A percentile compares a stretch with the other conserved stretches of the same genome.
Evolutionary conservation across 2,797 vertebrate genomes (phyloP).

Genomic region (Lutra lutra): DNA sequence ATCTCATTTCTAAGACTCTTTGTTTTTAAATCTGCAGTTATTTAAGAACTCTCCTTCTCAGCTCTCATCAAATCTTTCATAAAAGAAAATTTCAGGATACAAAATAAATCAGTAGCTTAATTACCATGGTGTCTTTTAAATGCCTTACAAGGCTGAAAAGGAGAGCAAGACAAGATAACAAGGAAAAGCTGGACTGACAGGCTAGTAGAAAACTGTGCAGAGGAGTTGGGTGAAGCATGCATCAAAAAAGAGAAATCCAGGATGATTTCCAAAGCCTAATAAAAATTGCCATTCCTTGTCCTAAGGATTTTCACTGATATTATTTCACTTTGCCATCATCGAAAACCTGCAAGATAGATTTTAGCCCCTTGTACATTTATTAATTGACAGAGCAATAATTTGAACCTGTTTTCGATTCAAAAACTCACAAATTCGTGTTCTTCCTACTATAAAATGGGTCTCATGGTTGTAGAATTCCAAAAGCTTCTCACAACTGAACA

Average conservation of each 20-base stretch:
- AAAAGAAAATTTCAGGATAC: slow-evolving; percentile 46
- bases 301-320: slow-evolving; percentile 32
- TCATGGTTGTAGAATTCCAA: slow-evolving; percentile 32
- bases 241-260: slow-evolving; percentile 20
- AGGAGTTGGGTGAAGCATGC: neutral
- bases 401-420: slow-evolving; percentile 39
- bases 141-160: slow-evolving; percentile 1
- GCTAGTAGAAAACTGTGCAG: neutral
- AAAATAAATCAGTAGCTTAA: slow-evolving; percentile 34
- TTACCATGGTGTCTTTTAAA: neutral
- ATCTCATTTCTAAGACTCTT: neutral
- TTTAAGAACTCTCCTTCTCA: slow-evolving; percentile 25
- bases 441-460: slow-evolving; percentile 14
- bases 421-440: slow-evolving; percentile 45
- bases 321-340: slow-evolving; percentile 43
- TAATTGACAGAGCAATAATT: neutral
- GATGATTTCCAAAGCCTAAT: slow-evolving; percentile 23
- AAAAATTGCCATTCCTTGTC: neutral
- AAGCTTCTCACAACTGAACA: slow-evolving; percentile 57
- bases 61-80: slow-evolving; percentile 48
- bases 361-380: neutral
- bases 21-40: slow-evolving; percentile 4
- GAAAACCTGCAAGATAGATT: slow-evolving; percentile 24
- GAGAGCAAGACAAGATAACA: slow-evolving; percentile 29
- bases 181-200: neutral